Base-by-base conservation (phyloP, 1,140 invertebrate genomes). In the Theocolax elegans region DNA sequence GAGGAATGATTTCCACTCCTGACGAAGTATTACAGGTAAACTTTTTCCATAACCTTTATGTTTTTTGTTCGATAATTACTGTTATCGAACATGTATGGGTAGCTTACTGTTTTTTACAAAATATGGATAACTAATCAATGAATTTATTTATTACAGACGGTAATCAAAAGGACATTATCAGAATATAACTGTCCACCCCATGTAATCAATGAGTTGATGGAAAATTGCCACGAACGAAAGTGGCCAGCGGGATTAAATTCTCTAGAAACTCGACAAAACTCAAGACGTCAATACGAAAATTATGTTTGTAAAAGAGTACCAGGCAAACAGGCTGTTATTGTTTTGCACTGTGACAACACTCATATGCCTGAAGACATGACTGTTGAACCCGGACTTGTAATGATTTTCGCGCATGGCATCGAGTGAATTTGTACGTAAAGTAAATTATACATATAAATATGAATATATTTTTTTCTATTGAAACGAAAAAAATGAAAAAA, bases 371-470 rank as follows among this genome's bases (percentile, higher is more conserved):
- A 96, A 74, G 95, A 98, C 76, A 95, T 98, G 91, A 96, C 98
- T 89, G 89, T 97, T 31, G 95, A 97, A 76, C 97, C 97, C 3
- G 97, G 97, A n/a, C 88, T 98, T 73, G 95, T 98, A 15, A 97
- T 99, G 96, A 99, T 99, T 77, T 99, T 99, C 88, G 97, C 97
- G 62, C 96, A 98, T 87, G 97, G 96, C 68, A 96, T 98, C 66
- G 96, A 97, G 87, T 96, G 83, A 87, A 59, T 60, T 82, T 80
- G 13, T 85, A 66, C 12, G 19, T 53, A 58, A 65, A n/a, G 2
- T 58, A 46, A 54, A 72, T 54, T 62, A 49, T n/a, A n/a, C n/a
- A n/a, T n/a, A n/a, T 12, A 23, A 23, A 23, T 12, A 27, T 3
- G 31, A 35, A 4, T 35, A 35, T 72, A 72, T 72, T 67, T n/a